phyloP scores from a whole-genome alignment of 2,797 vertebrate genomes.

The Chrosomus eos region DNA sequence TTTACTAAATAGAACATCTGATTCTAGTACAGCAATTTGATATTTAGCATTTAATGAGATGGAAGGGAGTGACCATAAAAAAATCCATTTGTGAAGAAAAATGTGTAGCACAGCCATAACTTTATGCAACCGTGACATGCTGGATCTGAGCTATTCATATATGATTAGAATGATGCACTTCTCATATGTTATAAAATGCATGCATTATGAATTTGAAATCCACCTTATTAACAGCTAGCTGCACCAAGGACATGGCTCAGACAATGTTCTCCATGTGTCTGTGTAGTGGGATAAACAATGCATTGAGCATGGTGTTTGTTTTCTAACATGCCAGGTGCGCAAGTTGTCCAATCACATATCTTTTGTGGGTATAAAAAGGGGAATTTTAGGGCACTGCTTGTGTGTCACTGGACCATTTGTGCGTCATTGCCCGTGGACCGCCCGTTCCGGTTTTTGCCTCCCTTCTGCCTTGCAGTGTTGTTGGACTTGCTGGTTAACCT shows the following conservation, averaged over 20 bases:
- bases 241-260: neutral
- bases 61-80: neutral
- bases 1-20: constrained; percentile 15
- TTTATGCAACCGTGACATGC: no score
- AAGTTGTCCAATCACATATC: no score
- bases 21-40: neutral
- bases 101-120: neutral
- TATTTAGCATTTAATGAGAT: neutral
- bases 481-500: no score
- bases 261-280: neutral
- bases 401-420: no score
- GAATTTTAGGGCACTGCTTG: no score
- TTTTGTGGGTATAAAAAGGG: no score
- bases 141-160: neutral
- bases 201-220: neutral
- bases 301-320: no score
- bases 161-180: neutral
- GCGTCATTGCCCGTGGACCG: no score
- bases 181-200: neutral
- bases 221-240: constrained; percentile 3
- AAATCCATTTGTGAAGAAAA: neutral
- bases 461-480: no score
- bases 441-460: no score
- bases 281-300: no score
- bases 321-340: no score